These are phyloP conservation scores for Lepidothrix coronata DNA, from an alignment of 2,113 vertebrate genomes.

Conservation along the genomic window DNA sequence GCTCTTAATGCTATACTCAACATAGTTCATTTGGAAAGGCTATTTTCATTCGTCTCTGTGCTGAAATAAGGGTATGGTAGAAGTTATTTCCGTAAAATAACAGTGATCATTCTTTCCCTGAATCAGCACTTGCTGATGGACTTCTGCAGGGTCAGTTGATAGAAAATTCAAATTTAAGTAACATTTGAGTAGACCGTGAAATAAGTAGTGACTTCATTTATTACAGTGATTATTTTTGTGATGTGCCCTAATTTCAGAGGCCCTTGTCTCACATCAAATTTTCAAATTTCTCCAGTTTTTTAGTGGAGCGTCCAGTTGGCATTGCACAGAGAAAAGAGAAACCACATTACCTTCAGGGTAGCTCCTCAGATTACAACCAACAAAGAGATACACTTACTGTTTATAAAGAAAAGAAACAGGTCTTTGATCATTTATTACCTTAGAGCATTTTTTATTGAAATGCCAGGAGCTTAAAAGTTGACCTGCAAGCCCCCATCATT, in stretches of 20 bases:
- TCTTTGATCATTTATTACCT: slow-evolving; percentile 46
- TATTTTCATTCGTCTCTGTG: not conserved
- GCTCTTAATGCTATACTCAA: not conserved
- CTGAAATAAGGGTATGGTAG: not conserved
- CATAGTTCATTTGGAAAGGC: not conserved
- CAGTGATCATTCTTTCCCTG: not conserved
- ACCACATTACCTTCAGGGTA: slow-evolving; percentile 7
- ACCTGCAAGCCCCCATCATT: slow-evolving; percentile 43
- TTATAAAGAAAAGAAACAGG: slow-evolving; percentile 52
- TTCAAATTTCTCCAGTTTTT: not conserved
- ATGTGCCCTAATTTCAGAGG: not conserved
- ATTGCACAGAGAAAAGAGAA: not conserved
- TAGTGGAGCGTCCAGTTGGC: not conserved
- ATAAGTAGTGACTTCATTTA: not conserved
- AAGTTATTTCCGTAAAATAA: not conserved
- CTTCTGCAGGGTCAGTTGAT: not conserved
- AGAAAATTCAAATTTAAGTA: not conserved
- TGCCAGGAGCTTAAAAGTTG: slow-evolving; percentile 35
- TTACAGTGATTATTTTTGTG: not conserved
- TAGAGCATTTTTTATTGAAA: slow-evolving; percentile 35
- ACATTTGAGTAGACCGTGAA: not conserved
- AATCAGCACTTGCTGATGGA: not conserved
- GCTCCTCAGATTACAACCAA: not conserved
- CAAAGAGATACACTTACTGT: slow-evolving; percentile 13
- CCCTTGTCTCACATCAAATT: not conserved